These are phyloP conservation scores for Drosophila micromelanica DNA, from an alignment of 1,140 invertebrate genomes.

Conservation along the genomic window DNA sequence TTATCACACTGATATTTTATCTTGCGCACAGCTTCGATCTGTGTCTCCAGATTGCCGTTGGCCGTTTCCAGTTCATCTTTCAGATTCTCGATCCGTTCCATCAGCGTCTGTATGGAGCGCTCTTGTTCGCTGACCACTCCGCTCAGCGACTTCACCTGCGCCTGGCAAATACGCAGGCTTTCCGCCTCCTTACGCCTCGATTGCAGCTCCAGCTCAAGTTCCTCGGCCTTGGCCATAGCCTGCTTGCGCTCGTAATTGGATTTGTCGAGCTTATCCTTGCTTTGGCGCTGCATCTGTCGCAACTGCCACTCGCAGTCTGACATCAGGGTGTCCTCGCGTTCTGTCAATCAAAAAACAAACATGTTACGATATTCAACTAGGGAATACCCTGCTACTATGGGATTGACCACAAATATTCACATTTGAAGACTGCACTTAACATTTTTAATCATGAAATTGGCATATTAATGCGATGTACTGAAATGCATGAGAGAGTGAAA, in stretches of 20 bases:
- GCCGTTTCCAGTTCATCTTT: constrained; percentile 84
- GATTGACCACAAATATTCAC: background rate
- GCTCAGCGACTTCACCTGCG: constrained; percentile 86
- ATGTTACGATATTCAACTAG: background rate
- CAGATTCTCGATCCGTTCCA: constrained; percentile 86
- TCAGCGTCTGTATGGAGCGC: constrained; percentile 85
- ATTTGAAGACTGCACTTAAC: background rate
- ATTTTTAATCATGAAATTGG: background rate
- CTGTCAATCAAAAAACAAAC: constrained; percentile 45
- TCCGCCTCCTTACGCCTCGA: constrained; percentile 84
- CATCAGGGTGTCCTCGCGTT: constrained; percentile 87
- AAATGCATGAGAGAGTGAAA: background rate
- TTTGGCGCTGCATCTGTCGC: constrained; percentile 87
- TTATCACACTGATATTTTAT: constrained; percentile 84
- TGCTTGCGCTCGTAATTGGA: constrained; percentile 85
- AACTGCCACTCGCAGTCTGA: constrained; percentile 90
- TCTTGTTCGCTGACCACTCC: constrained; percentile 87
- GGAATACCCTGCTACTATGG: background rate
- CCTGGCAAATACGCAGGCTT: constrained; percentile 86
- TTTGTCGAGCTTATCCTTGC: constrained; percentile 87
- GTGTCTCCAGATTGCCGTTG: constrained; percentile 86
- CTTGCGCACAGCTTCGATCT: constrained; percentile 85
- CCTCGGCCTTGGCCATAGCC: constrained; percentile 84
- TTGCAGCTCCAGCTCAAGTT: constrained; percentile 84
- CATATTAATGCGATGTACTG: background rate